Evolutionary conservation across 2,888 invertebrate species (phyloP), one percentile per base, ranked within the genome.

Genomic region (Gibbula magus): DNA sequence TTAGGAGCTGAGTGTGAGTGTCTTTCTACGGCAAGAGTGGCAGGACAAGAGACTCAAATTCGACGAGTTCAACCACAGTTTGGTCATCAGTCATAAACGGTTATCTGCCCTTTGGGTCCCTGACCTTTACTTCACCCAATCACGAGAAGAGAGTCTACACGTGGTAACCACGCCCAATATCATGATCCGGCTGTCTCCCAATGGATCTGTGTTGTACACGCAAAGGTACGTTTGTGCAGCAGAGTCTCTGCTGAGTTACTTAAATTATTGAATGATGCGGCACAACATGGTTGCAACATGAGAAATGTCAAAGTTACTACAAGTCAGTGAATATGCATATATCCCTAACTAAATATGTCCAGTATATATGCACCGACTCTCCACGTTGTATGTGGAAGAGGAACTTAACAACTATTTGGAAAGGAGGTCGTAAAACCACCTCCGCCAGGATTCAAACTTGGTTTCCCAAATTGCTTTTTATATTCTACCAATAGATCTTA

Each of bases 61-160:
- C 70, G 82, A 84, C 75, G 66, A 84, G 25, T 83, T 82, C 78
- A 85, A 86, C 74, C 81, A 80, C 16, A 82, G 85, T 35, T 77
- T 86, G 8, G 56, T 74, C 20, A 32, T 78, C 35, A 73, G 74
- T 54, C 20, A 73, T 35, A 78, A 53, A 39, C 78, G 39, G 20
- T 39, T 74, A 22, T 52, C 32, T 5, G 20, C 67, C 32, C 45
- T 78, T 32, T 78, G 78, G 78, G 78, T 78, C n/a, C 78, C 78
- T 22, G 78, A 78, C 56, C 20, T 73, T 18, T 78, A 73, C 73
- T 73, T 78, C 54, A 53, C 74, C 5, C 78, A 73, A 22, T 52
- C 78, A 13, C 52, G 56, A 73, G 22, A 70, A 29, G 78, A 78
- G 73, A 20, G 18, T 13, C 70, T 52, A 10, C 78, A 78, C 73